Evolutionary conservation across 2,797 vertebrate genomes (phyloP).

Genomic region (Gallinago nigripennis): DNA sequence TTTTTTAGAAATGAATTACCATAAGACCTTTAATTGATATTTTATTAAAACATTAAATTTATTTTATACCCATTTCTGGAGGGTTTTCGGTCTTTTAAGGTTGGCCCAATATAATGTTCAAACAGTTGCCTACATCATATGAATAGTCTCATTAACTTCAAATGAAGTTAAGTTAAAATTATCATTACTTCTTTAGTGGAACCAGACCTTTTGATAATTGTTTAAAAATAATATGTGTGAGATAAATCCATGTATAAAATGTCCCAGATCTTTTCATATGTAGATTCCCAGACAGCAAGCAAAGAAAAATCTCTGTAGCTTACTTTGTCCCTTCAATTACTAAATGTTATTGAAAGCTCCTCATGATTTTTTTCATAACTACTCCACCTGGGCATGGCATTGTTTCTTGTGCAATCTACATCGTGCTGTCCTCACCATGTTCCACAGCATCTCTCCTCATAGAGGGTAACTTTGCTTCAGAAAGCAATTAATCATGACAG

Average conservation of each 20-base stretch:
- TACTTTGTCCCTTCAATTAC: background rate
- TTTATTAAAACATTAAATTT: background rate
- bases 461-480: background rate
- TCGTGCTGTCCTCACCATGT: background rate
- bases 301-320: background rate
- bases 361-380: background rate
- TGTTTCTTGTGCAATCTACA: accelerated
- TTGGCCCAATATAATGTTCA: background rate
- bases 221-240: background rate
- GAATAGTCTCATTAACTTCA: background rate
- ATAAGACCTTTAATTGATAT: background rate
- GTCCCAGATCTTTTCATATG: background rate
- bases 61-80: background rate
- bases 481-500: background rate
- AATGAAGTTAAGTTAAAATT: background rate
- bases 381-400: background rate
- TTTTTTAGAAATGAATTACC: background rate
- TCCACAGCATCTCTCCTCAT: background rate
- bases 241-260: background rate
- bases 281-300: background rate
- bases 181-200: background rate
- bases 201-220: background rate
- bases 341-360: background rate
- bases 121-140: background rate
- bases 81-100: background rate